Evolutionary conservation across 1,140 invertebrate species (phyloP).

Genomic region (Leguminivora glycinivorella): DNA sequence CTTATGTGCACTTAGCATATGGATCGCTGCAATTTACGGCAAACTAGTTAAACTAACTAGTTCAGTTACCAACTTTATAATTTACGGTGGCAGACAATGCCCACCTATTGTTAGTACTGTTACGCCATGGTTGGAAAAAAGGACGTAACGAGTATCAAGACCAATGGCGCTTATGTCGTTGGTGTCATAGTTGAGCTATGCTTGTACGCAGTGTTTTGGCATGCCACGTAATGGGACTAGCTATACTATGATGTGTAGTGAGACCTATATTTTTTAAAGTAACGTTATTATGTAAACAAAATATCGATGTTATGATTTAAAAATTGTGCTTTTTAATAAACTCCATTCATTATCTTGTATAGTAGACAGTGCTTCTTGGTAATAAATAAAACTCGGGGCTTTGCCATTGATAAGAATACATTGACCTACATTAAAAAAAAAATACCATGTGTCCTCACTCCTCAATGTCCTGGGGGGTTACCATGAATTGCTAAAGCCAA

Average conservation of each 20-base stretch:
- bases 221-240: background rate
- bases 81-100: background rate
- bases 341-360: no score
- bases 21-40: background rate
- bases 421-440: no score
- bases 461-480: no score
- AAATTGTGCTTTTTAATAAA: no score
- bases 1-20: background rate
- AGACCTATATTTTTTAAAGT: no score
- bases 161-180: background rate
- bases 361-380: no score
- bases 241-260: background rate
- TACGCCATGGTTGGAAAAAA: background rate
- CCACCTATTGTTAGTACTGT: background rate
- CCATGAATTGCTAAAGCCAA: no score
- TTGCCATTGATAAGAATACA: no score
- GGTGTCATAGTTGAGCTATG: background rate
- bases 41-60: conserved; percentile 5
- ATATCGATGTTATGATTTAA: no score
- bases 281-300: no score
- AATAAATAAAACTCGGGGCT: no score
- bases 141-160: background rate
- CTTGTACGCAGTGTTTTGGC: background rate
- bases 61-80: background rate
- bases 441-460: no score